These are phyloP conservation scores for Galendromus occidentalis DNA, from an alignment of 1,140 invertebrate genomes.

Conservation along the genomic window DNA sequence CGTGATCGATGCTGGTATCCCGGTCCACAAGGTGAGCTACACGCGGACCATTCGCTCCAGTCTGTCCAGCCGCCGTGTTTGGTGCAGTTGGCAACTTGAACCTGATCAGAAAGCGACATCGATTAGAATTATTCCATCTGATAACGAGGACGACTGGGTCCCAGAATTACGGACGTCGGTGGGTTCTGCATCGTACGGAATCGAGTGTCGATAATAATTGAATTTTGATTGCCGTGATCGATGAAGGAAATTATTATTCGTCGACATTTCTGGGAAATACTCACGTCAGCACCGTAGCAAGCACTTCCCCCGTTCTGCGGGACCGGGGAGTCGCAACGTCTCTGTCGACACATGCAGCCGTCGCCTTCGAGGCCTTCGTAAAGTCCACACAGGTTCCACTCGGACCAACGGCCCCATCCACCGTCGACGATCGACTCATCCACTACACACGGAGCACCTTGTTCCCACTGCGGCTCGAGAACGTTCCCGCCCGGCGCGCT, in stretches of 20 bases:
- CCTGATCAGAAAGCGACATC: neutral
- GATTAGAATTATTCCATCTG: neutral
- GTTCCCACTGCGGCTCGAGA: slow-evolving; percentile 43
- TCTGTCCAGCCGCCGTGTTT: slow-evolving; percentile 30
- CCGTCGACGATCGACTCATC: slow-evolving; percentile 37
- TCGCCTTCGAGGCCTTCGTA: slow-evolving; percentile 28
- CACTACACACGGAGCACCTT: slow-evolving; percentile 33
- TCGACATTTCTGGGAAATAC: neutral
- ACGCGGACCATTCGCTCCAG: slow-evolving; percentile 30
- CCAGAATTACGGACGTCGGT: neutral
- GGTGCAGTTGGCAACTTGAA: slow-evolving; percentile 22
- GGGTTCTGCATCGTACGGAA: neutral
- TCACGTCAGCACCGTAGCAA: slow-evolving; percentile 27
- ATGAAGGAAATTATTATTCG: too few relatives aligned
- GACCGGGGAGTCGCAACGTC: slow-evolving; percentile 59
- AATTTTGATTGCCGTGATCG: too few relatives aligned
- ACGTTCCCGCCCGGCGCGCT: slow-evolving; percentile 41
- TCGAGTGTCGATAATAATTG: neutral
- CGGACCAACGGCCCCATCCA: slow-evolving; percentile 50
- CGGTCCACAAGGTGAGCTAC: slow-evolving; percentile 37
- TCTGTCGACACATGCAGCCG: slow-evolving; percentile 50
- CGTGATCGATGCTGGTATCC: slow-evolving; percentile 32
- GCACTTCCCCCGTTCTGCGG: slow-evolving; percentile 49
- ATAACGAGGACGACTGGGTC: neutral
- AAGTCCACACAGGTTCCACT: slow-evolving; percentile 34